Evolutionary conservation across 2,888 invertebrate genomes (phyloP).

Genomic region (Penaeus monodon): DNA sequence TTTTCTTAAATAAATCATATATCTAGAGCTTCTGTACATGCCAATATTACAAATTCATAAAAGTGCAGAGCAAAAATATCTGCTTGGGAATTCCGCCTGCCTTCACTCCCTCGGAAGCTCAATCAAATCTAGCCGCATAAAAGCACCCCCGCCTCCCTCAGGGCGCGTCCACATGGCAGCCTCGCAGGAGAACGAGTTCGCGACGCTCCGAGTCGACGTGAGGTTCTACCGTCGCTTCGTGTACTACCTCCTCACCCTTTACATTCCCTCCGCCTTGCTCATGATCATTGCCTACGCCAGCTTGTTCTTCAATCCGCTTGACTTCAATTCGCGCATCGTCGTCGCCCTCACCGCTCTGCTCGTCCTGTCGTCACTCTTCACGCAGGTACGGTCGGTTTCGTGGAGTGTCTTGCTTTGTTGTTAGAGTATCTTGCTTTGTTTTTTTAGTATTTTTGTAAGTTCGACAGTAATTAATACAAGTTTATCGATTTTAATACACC

Average conservation of each 20-base stretch:
- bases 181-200: conserved; percentile 1
- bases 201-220: conserved; percentile 11
- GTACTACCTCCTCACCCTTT: conserved; percentile 72
- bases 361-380: conserved; percentile 23
- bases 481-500: too few species aligned
- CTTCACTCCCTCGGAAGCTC: background rate
- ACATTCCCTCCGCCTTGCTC: conserved; percentile 69
- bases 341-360: conserved; percentile 6
- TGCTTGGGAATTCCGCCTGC: background rate
- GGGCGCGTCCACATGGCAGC: background rate
- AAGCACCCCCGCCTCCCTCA: background rate
- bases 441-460: background rate
- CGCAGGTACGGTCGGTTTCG: background rate
- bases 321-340: conserved; percentile 77
- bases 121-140: background rate
- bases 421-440: too few species aligned
- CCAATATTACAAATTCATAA: background rate
- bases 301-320: conserved; percentile 22
- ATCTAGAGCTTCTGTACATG: too few species aligned
- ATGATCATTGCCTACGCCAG: conserved; percentile 42
- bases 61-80: background rate
- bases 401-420: too few species aligned
- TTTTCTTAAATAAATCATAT: too few species aligned
- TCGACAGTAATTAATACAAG: background rate
- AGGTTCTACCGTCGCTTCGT: conserved; percentile 11